phyloP scores from a whole-genome alignment of 2,888 invertebrate species.

The Erebia epiphron region DNA sequence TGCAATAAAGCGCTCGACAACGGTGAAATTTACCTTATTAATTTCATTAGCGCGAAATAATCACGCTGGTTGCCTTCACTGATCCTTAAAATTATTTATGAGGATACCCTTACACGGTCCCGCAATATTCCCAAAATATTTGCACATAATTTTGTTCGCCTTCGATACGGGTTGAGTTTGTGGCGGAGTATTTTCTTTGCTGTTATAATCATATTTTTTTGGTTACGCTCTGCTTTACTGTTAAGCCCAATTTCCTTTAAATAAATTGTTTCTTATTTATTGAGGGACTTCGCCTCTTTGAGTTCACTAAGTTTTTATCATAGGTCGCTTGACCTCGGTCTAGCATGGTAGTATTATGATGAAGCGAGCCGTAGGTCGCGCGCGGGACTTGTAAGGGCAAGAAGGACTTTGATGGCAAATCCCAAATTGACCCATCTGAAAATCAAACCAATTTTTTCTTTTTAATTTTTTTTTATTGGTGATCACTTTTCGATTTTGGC shows the following conservation, averaged over 20 bases:
- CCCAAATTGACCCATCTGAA: too few species aligned
- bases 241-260: not conserved
- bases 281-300: not conserved
- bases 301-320: not conserved
- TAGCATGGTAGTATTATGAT: not conserved
- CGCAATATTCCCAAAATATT: slow-evolving; percentile 35
- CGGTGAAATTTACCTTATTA: slow-evolving; percentile 62
- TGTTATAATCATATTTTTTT: slow-evolving; percentile 17
- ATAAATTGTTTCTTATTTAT: slow-evolving; percentile 1
- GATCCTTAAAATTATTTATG: slow-evolving; percentile 72
- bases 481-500: too few species aligned
- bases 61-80: slow-evolving; percentile 62
- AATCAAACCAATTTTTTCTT: too few species aligned
- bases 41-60: slow-evolving; percentile 73
- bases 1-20: slow-evolving; percentile 53
- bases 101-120: slow-evolving; percentile 46
- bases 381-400: too few species aligned
- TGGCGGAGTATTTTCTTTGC: slow-evolving; percentile 4
- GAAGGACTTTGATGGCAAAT: too few species aligned
- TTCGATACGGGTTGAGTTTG: slow-evolving; percentile 19
- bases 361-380: not conserved
- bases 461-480: too few species aligned
- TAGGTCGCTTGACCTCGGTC: not conserved
- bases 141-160: slow-evolving; percentile 26
- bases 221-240: slow-evolving; percentile 11